Base-by-base conservation (phyloP, 2,797 vertebrate genomes). In the Enteromius paludinosus region DNA sequence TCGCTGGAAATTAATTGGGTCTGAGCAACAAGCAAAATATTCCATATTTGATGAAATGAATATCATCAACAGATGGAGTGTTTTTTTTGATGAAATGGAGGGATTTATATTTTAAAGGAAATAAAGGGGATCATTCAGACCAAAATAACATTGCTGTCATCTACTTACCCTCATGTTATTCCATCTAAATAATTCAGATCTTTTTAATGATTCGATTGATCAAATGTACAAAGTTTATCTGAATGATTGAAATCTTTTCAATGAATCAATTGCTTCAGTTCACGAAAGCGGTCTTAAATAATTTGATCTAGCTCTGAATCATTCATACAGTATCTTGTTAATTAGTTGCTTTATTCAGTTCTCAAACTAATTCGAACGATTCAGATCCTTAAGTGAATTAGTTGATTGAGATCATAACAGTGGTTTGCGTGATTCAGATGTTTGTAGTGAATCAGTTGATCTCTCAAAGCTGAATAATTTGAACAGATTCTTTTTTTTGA, bases 21-120 rank as follows among this genome's bases (percentile, higher is more conserved):
- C 28, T 86, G 79, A 82, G 74, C 64, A 73, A 35, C 78, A 86
- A 84, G 65, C 66, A 77, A 69, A 84, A 71, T 54, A 75, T 62
- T 68, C 54, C 35, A n/a, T 61, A 80, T 82, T 66, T 54, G 45
- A n/a, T n/a, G 14, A 17, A 35, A 52, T 66, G 43, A 41, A 52
- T 47, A 56, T 77, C 47, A 61, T 77, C 30, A 61, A 25, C 68
- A 82, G 61, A 41, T 47, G 15, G 11, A 2, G 52, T 47, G 28
- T 43, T 84, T 12, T n/a, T 66, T 54, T 45, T 9, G 30, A 23
- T 69, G 33, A 59, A 80, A 71, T 71, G 59, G 71, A 41, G 18
- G 23, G 64, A 47, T 77, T 33, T 20, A 56, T 20, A 61, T 66
- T 84, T 49, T 45, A 4, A 62, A 62, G 59, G 74, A 81, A 45